These are phyloP conservation scores for Melanotaenia parkinsoni DNA, from an alignment of 2,797 vertebrate species.

Conservation along the genomic window DNA sequence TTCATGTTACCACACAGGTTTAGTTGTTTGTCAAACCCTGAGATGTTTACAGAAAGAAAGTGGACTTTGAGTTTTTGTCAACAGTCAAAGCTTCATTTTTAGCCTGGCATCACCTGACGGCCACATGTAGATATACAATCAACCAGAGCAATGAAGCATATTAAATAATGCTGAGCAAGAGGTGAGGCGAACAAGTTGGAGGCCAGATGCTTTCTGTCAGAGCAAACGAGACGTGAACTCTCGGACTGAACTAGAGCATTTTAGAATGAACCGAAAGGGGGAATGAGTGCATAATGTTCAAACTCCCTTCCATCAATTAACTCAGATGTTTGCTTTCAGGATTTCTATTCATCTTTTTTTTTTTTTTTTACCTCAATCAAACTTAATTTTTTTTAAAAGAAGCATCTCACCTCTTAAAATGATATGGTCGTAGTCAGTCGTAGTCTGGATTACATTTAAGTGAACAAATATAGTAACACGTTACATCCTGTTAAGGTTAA, in stretches of 20 bases:
- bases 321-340: too few species aligned
- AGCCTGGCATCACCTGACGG: background rate
- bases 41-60: background rate
- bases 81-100: background rate
- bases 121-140: background rate
- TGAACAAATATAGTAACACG: background rate
- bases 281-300: too few species aligned
- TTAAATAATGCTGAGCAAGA: too few species aligned
- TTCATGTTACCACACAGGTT: background rate
- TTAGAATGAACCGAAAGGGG: background rate
- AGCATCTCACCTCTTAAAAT: background rate
- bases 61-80: background rate
- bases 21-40: background rate
- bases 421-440: background rate
- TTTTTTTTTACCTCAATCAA: background rate
- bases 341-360: background rate
- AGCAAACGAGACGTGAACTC: too few species aligned
- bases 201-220: too few species aligned
- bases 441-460: background rate
- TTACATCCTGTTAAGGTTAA: background rate
- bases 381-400: background rate
- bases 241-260: background rate
- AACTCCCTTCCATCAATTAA: too few species aligned
- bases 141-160: too few species aligned
- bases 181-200: too few species aligned